These are phyloP conservation scores for Eubucco bourcierii DNA, from an alignment of 2,113 vertebrate species.

Conservation along the genomic window DNA sequence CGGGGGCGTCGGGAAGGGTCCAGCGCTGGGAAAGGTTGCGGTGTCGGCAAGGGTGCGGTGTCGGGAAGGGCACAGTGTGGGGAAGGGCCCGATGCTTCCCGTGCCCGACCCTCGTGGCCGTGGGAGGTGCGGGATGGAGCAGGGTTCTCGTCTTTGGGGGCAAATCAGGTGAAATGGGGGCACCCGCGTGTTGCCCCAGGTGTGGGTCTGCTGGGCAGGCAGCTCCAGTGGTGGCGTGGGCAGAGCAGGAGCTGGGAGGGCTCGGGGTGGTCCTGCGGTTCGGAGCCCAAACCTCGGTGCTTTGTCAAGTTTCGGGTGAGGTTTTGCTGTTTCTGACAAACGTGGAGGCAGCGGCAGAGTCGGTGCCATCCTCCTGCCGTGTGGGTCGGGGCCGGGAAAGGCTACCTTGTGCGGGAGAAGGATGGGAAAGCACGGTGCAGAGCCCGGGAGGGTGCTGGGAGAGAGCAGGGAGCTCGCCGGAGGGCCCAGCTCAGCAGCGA, in stretches of 20 bases:
- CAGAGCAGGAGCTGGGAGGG: fast-evolving
- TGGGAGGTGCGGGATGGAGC: background rate
- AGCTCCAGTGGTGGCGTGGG: fast-evolving
- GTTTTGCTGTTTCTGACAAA: background rate
- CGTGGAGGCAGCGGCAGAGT: background rate
- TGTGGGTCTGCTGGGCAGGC: background rate
- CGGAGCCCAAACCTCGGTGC: background rate
- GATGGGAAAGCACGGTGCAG: background rate
- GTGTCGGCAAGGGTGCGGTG: background rate
- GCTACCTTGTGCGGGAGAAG: background rate
- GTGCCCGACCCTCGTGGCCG: fast-evolving
- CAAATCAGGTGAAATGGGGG: fast-evolving
- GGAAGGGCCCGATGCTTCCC: too few relatives aligned
- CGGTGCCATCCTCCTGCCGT: background rate
- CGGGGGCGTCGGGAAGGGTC: fast-evolving
- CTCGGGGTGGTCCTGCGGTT: background rate
- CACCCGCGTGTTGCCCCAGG: background rate
- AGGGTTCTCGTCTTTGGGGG: background rate
- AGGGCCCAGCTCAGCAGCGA: fast-evolving
- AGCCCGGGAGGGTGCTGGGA: background rate
- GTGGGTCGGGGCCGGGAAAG: fast-evolving
- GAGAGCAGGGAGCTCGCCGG: background rate
- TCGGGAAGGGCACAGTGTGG: too few relatives aligned
- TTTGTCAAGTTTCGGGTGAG: background rate
- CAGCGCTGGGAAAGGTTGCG: background rate